phyloP scores from a whole-genome alignment of 2,888 invertebrate species.

The Amblyjoppa proteus region DNA sequence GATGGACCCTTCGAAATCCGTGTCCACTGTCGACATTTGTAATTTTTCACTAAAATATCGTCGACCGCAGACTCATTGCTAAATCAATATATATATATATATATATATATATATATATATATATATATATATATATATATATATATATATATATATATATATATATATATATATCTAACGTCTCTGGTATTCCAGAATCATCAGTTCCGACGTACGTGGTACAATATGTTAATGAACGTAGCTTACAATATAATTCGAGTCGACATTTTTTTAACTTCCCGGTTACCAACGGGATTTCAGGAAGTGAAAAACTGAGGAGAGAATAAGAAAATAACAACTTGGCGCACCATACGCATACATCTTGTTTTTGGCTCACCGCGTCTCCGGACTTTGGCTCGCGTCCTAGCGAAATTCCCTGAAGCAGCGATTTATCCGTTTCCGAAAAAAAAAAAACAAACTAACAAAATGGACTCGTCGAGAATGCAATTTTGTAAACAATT shows the following conservation, averaged over 20 bases:
- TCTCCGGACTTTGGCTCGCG: background rate
- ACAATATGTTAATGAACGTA: slow-evolving; percentile 46
- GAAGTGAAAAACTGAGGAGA: slow-evolving; percentile 22
- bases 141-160: too few species aligned
- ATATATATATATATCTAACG: slow-evolving; percentile 36
- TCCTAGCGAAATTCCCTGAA: background rate
- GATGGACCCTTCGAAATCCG: slow-evolving; percentile 56
- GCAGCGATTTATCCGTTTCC: background rate
- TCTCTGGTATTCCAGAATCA: slow-evolving; percentile 40
- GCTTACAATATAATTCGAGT: slow-evolving; percentile 46
- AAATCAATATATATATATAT: slow-evolving; percentile 39
- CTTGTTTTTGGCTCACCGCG: background rate
- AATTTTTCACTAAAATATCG: slow-evolving; percentile 49
- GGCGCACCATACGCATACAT: slow-evolving; percentile 49
- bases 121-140: slow-evolving; percentile 43
- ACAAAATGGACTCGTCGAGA: background rate
- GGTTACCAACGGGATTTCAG: slow-evolving; percentile 37
- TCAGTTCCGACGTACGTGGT: slow-evolving; percentile 39
- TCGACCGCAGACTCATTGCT: slow-evolving; percentile 53
- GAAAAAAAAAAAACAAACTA: background rate
- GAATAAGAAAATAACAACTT: slow-evolving; percentile 22
- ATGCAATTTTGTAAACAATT: background rate
- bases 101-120: slow-evolving; percentile 31
- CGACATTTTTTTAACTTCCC: slow-evolving; percentile 41
- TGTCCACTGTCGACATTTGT: slow-evolving; percentile 54